These are phyloP conservation scores for Timema podura DNA, from an alignment of 2,888 invertebrate species.

Conservation along the genomic window DNA sequence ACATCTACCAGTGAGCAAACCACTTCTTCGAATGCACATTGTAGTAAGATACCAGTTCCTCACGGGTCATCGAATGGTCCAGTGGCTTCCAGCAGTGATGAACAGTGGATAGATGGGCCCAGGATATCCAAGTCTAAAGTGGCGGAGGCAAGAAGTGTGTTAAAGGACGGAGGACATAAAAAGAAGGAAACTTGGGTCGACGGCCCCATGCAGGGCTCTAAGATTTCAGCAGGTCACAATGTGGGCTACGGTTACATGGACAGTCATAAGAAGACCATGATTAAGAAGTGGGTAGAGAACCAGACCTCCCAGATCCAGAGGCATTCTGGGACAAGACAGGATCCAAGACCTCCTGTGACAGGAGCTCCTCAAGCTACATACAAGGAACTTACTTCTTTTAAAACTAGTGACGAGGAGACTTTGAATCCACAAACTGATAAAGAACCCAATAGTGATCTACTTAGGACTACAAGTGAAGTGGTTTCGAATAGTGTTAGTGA, in stretches of 20 bases:
- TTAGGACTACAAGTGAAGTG: no score
- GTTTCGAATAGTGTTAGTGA: no score
- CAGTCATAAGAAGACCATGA: constrained; percentile 88
- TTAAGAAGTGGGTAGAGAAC: constrained; percentile 88
- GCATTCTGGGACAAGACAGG: constrained; percentile 27
- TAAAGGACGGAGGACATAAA: constrained; percentile 71
- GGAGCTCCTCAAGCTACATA: constrained; percentile 40
- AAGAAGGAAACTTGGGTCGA: constrained; percentile 94
- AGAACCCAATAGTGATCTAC: constrained; percentile 35
- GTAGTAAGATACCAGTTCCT: constrained; percentile 23
- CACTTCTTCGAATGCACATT: background rate
- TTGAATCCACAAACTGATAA: no score
- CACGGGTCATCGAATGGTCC: constrained; percentile 29
- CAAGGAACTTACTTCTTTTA: constrained; percentile 60
- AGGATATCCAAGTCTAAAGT: constrained; percentile 76
- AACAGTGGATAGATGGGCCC: constrained; percentile 97
- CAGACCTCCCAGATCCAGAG: constrained; percentile 75
- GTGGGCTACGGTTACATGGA: constrained; percentile 86
- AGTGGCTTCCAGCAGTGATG: constrained; percentile 61
- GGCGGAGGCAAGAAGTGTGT: constrained; percentile 74
- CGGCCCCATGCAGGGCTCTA: constrained; percentile 74
- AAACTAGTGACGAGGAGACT: constrained; percentile 53
- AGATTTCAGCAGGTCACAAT: constrained; percentile 50
- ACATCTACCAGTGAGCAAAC: constrained; percentile 19
- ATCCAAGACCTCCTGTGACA: constrained; percentile 23